phyloP scores from a whole-genome alignment of 2,888 invertebrate genomes.

The Drosophila lacicola region DNA sequence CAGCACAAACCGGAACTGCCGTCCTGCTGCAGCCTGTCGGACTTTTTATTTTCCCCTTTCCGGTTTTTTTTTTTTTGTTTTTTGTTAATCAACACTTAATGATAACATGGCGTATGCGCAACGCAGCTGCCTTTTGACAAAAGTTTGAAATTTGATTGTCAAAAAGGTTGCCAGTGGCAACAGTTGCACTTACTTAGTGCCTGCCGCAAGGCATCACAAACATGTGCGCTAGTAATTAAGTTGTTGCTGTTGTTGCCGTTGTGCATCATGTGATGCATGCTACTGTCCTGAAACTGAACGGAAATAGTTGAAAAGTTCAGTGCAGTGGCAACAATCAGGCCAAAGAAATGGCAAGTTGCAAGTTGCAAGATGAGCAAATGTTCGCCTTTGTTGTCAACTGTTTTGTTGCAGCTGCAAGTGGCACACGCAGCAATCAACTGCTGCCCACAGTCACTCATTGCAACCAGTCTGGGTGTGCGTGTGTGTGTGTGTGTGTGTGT shows the following conservation, averaged over 20 bases:
- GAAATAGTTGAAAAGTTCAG: conserved; percentile 77
- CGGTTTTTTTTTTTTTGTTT: not conserved
- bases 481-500: conserved; percentile 3
- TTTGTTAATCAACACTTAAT: conserved; percentile 63
- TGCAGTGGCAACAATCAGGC: conserved; percentile 56
- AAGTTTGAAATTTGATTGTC: conserved; percentile 31
- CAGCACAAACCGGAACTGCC: conserved; percentile 24
- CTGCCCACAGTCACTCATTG: conserved; percentile 32
- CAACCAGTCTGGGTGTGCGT: conserved; percentile 30
- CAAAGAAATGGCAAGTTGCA: conserved; percentile 23
- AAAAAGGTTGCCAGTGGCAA: conserved; percentile 34
- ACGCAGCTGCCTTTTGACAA: conserved; percentile 8
- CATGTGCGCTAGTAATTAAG: conserved; percentile 55
- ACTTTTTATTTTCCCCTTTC: not conserved
- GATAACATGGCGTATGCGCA: conserved; percentile 57
- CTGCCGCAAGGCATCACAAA: conserved; percentile 22
- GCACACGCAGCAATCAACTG: conserved; percentile 37
- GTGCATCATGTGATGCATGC: conserved; percentile 29
- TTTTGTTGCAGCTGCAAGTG: conserved; percentile 61
- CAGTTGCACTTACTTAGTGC: conserved; percentile 21
- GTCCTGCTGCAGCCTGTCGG: conserved; percentile 10
- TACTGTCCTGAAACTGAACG: conserved; percentile 41
- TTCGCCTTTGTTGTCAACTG: conserved; percentile 73
- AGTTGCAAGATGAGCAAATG: conserved; percentile 34
- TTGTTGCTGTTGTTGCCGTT: conserved; percentile 16